Percentiles rank a stretch among this genome's conserved stretches.
Evolutionary conservation across 2,888 invertebrate species (phyloP).

Genomic region (Drosophila fulvimacula): DNA sequence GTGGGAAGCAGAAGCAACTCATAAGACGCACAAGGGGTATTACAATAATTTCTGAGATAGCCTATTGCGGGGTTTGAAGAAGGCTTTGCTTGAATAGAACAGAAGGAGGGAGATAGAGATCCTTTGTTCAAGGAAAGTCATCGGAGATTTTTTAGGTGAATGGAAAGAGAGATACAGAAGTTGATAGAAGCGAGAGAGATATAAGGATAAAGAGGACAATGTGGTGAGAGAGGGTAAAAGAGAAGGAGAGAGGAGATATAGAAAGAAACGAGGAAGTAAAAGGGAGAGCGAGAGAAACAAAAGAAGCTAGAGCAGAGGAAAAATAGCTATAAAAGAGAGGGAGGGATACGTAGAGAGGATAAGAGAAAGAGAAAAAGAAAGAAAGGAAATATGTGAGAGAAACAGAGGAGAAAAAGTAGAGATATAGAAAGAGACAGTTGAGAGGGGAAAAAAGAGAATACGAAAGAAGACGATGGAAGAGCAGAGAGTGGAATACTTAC

Average conservation of each 20-base stretch:
- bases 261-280: not conserved
- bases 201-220: not conserved
- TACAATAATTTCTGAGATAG: not conserved
- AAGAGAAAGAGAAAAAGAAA: not conserved
- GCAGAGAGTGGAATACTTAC: no score
- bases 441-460: no score
- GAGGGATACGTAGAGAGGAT: not conserved
- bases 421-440: not conserved
- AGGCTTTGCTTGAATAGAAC: not conserved
- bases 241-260: not conserved
- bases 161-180: not conserved
- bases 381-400: not conserved
- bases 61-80: not conserved
- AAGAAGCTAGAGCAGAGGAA: no score
- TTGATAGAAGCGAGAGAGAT: not conserved
- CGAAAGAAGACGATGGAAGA: no score
- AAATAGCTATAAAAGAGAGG: rapidly evolving
- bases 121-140: not conserved
- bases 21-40: not conserved
- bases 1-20: not conserved
- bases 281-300: not conserved
- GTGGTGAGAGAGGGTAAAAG: not conserved
- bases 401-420: not conserved
- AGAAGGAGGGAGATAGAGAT: not conserved
- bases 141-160: not conserved